Evolutionary conservation across 2,888 invertebrate species (phyloP), one percentile per base, ranked within the genome.

Genomic region (Ditula angustiorana): DNA sequence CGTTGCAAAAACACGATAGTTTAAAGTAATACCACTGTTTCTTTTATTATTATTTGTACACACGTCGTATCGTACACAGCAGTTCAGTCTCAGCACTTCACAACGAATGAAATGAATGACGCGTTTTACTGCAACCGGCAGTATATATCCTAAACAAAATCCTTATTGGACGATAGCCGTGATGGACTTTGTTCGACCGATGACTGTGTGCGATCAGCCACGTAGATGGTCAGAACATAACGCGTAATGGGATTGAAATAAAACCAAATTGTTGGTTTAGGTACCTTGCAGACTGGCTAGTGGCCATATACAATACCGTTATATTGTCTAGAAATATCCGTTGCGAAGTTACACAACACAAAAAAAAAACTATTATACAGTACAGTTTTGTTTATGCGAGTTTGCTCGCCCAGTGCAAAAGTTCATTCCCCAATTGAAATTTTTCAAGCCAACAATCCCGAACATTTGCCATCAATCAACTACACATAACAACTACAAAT

Each of bases 151-250:
- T 46, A 57, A 35, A 53, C 53, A 47, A 46, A 53, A 62, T 61
- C 30, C 37, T 53, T 23, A 62, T 64, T 66, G 50, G 63, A 37
- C 57, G 63, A 53, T 61, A 53, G 21, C 33, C 28, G 28, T 30
- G 44, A 55, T 67, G 71, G 68, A 71, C 71, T 71, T 71, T 71
- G 71, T 13, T 69, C 71, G 59, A 68, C 50, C 30, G 66, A 69
- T 69, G 67, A 67, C 53, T 71, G 57, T 67, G 57, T 69, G 66
- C 56, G 52, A 30, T 23, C 35, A 30, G 53, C 66, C 70, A 71
- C 69, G 69, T 71, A 63, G 30, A 44, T 24, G 24, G 30, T 28
- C 47, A 50, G 37, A 59, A 69, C 61, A 66, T 60, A 70, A 69
- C 66, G 60, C 60, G 69, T 66, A 69, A 67, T 69, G 63, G 46